phyloP scores from a whole-genome alignment of 1,140 invertebrate genomes.

The Metaphire vulgaris region DNA sequence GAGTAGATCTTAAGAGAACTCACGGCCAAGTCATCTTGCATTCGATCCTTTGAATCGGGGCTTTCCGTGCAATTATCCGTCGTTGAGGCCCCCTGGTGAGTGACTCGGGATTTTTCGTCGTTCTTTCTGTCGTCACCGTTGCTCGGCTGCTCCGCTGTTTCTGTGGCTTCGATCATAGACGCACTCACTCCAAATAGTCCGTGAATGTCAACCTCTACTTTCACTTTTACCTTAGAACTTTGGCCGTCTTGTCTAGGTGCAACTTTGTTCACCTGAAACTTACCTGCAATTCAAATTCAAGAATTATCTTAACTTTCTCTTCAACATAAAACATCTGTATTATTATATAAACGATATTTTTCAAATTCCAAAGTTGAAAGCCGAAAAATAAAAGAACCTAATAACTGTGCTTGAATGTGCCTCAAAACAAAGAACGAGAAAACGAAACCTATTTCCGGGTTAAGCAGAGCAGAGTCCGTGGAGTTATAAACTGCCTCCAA shows the following conservation, averaged over 20 bases:
- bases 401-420: neutral
- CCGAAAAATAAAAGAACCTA: conserved; percentile 2
- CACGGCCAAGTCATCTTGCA: no score
- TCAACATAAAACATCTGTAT: neutral
- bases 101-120: no score
- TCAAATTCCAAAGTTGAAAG: no score
- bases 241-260: conserved; percentile 74
- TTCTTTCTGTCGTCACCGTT: conserved; percentile 33
- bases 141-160: conserved; percentile 31
- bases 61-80: no score
- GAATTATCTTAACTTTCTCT: conserved; percentile 5
- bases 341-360: no score
- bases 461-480: conserved; percentile 60
- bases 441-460: conserved; percentile 69
- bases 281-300: conserved; percentile 55
- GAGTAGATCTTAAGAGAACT: no score
- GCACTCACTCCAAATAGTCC: conserved; percentile 84
- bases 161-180: conserved; percentile 69
- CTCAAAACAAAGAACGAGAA: no score
- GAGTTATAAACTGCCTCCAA: conserved; percentile 67
- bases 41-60: no score
- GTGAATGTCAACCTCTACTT: conserved; percentile 84
- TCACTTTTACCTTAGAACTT: conserved; percentile 87
- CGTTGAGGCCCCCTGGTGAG: no score
- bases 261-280: conserved; percentile 76